Base-by-base conservation (phyloP, 1,140 invertebrate genomes). In the Temnothorax longispinosus region DNA sequence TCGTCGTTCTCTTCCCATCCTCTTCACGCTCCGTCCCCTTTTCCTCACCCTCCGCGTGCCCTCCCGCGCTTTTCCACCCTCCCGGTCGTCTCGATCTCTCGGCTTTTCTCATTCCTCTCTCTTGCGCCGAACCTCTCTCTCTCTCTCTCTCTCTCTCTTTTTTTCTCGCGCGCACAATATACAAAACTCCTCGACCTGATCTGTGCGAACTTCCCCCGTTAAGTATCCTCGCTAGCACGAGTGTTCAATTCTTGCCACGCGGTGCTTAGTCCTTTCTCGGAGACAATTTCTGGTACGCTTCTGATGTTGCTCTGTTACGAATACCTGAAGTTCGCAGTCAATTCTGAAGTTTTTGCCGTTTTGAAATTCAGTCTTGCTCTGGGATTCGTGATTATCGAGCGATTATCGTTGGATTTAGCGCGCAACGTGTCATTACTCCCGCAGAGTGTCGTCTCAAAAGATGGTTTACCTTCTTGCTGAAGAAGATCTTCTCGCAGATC, bases 1-100 rank as follows among this genome's bases (percentile, higher is more conserved):
- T 92, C 81, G 72, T 75, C 75, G 84, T 88, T 82, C 78, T 71
- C 75, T 47, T n/a, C 77, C 54, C 32, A 56, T 71, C 72, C 52
- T 41, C 86, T 50, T 60, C 82, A 5, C 50, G 41, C 32, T 13
- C n/a, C 18, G n/a, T 32, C 6, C 38, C 38, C 27, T 10, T 50
- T 44, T 7, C 10, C 41, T 18, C 32, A 15, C 65, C 18, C 27
- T 11, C 11, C 75, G 21, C 56, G 27, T 32, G 15, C 41, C 75
- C 62, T 27, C 27, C 3, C 38, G 32, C 74, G n/a, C 60, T 13
- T 67, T 54, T 65, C 72, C 60, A 77, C 60, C 41, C 35, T 69
- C 64, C 35, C 75, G 8, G 32, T 67, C 52, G 44, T 80, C 52
- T 72, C 77, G 38, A 38, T 81, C 76, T 81, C 85, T n/a, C 44